phyloP scores from a whole-genome alignment of 2,797 vertebrate genomes.

The Dicrostonyx torquatus region DNA sequence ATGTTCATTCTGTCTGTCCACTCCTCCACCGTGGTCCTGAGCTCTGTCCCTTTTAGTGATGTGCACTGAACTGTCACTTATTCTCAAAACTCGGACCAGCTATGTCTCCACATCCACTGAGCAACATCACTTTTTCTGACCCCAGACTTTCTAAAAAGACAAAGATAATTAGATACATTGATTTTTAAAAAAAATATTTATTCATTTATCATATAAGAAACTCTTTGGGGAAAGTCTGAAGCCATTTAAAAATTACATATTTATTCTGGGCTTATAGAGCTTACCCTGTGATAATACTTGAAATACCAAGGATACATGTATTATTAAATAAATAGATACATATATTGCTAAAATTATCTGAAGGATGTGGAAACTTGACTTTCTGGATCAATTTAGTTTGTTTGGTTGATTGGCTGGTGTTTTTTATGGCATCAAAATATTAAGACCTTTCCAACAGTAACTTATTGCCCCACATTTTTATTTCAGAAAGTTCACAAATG shows the following conservation, averaged over 20 bases:
- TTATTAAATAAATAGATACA: too few species aligned
- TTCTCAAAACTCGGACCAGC: background rate
- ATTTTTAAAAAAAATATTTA: background rate
- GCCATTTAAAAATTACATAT: background rate
- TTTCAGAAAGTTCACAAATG: background rate
- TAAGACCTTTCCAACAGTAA: background rate
- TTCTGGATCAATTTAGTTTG: background rate
- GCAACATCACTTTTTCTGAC: background rate
- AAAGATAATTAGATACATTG: background rate
- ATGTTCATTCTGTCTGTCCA: background rate
- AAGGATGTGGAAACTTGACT: background rate
- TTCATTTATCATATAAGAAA: background rate
- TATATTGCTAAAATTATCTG: background rate
- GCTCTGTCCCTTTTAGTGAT: too few species aligned
- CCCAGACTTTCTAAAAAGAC: background rate
- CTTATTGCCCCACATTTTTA: background rate
- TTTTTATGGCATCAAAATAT: background rate
- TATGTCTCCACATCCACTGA: too few species aligned
- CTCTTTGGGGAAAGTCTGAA: background rate
- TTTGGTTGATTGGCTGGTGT: background rate
- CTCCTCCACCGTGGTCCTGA: too few species aligned
- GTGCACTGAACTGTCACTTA: too few species aligned
- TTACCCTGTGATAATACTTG: background rate
- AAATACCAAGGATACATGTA: background rate
- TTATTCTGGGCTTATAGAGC: background rate